Evolutionary conservation across 2,888 invertebrate species (phyloP), one percentile per base, ranked within the genome.

Genomic region (Andrena camellia): DNA sequence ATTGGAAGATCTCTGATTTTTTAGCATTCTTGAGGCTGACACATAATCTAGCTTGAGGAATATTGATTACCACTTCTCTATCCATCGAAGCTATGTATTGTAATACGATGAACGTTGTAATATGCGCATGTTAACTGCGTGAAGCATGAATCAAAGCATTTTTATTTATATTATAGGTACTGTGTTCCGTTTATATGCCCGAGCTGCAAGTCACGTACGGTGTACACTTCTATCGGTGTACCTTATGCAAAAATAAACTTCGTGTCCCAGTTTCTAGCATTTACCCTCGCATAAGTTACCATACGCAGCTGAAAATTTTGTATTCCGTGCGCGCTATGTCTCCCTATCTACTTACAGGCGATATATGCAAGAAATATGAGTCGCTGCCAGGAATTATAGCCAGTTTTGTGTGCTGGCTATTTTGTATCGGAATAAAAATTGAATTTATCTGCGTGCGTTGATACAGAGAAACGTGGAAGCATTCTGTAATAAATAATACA

Each of bases 311-410:
- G 72, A 63, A 81, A 63, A 79, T 79, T 81, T 72, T 64, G 63
- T 80, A 72, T 79, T 72, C 81, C 13, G 23, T 8, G 67, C 31
- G 57, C 63, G 42, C 7, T 10, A 10, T 59, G 71, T 71, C 35
- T 26, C 66, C 52, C 70, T 54, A 17, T 20, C 23, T 57, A 57
- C 50, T 72, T 35, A 62, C 71, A 35, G 13, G 54, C 67, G 54
- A 26, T 72, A 31, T 33, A 81, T n/a, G 48, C 35, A 79, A 79
- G 80, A 81, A 79, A 72, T 81, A 81, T 62, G 80, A 79, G 8
- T 35, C 17, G 57, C 26, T 68, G 80, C 67, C 71, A 72, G 54
- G 62, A 81, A 81, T 72, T 79, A 68, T 23, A 60, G 71, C 23
- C 71, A 63, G 67, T 72, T 20, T 20, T 63, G 33, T 62, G 26